phyloP scores from a whole-genome alignment of 2,888 invertebrate species.

The Sturmia bella region DNA sequence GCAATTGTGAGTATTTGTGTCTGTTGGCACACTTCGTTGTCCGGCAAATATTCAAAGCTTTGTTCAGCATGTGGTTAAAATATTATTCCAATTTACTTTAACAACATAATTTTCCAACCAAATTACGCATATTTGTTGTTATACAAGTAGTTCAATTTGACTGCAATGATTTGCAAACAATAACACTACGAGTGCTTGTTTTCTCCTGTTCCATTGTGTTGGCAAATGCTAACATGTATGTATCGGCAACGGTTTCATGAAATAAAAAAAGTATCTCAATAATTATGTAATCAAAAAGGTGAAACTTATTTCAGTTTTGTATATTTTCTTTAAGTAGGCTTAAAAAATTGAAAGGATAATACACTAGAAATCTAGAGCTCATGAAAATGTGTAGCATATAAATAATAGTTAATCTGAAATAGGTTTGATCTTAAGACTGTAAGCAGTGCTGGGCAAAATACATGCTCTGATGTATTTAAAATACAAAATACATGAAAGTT shows the following conservation, averaged over 20 bases:
- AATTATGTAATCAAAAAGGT: slow-evolving; percentile 71
- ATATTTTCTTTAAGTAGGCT: too few species aligned
- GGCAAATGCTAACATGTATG: neutral
- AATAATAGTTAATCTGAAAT: too few species aligned
- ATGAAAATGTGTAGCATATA: too few species aligned
- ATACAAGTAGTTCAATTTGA: slow-evolving; percentile 4
- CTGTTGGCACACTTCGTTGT: neutral
- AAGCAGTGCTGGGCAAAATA: too few species aligned
- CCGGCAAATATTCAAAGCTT: neutral
- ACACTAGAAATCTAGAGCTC: too few species aligned
- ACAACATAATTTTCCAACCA: slow-evolving; percentile 46
- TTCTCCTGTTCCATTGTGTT: neutral
- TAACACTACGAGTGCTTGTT: neutral
- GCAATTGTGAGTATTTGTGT: neutral
- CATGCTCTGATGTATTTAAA: too few species aligned
- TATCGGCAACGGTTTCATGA: slow-evolving; percentile 13
- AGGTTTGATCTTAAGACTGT: too few species aligned
- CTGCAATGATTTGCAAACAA: slow-evolving; percentile 1
- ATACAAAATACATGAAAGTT: too few species aligned
- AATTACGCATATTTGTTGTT: slow-evolving; percentile 13
- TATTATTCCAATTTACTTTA: slow-evolving; percentile 50
- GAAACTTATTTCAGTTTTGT: slow-evolving; percentile 71
- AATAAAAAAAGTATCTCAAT: slow-evolving; percentile 59
- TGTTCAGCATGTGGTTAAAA: slow-evolving; percentile 23
- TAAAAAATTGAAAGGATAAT: too few species aligned